Evolutionary conservation across 2,113 vertebrate species (phyloP).

Genomic region (Chroicocephalus ridibundus): DNA sequence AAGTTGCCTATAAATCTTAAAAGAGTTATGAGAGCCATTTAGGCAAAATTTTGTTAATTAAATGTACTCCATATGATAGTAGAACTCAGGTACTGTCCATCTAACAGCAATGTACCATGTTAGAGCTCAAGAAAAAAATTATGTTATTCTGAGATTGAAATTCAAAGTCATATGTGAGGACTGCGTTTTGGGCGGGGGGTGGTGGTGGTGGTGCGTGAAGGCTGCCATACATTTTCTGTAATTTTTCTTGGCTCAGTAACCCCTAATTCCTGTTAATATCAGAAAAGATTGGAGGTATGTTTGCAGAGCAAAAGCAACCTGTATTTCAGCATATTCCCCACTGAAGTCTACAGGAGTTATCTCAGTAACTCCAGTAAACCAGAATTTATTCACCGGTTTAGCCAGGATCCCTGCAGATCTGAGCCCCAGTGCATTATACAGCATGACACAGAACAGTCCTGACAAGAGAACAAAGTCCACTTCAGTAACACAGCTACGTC

Average conservation of each 20-base stretch:
- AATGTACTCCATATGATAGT: background rate
- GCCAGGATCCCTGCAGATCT: background rate
- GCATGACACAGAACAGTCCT: background rate
- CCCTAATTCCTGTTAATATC: background rate
- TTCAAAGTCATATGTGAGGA: background rate
- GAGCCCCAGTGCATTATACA: background rate
- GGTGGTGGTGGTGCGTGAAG: too few species aligned
- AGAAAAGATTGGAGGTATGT: background rate
- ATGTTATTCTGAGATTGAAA: background rate
- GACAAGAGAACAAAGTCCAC: background rate
- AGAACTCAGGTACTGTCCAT: background rate
- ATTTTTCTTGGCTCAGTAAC: background rate
- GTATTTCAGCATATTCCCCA: background rate
- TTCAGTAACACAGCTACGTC: background rate
- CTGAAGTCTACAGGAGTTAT: background rate
- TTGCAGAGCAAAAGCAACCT: background rate
- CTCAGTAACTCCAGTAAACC: background rate
- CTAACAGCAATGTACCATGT: background rate
- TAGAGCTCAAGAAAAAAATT: background rate
- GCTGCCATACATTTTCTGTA: background rate
- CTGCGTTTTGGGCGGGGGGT: background rate
- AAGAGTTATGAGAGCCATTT: background rate
- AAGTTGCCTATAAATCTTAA: background rate
- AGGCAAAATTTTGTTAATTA: background rate
- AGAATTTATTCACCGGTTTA: background rate